Conservation (phyloP, 2,797 vertebrate genomes). For the Alosa sapidissima region DNA sequence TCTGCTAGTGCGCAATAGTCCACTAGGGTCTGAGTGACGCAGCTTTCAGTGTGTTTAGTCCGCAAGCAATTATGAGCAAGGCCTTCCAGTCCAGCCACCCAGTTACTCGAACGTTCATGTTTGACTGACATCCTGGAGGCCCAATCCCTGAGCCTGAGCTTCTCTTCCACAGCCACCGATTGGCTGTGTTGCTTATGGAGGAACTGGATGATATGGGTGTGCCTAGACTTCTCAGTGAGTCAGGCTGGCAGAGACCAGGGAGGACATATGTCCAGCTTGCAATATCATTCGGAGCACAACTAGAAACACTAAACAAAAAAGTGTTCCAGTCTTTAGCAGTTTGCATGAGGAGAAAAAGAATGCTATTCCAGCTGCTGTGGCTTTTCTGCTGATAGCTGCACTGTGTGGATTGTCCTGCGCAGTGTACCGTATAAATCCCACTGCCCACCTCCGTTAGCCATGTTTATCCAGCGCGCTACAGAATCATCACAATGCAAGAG, state of each 20-base stretch:
- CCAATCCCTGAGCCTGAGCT: not conserved
- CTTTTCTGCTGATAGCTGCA: not conserved
- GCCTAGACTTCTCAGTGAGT: not conserved
- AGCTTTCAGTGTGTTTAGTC: too few relatives aligned
- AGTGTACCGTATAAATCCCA: not conserved
- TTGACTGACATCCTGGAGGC: not conserved
- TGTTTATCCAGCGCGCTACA: constrained; percentile 9
- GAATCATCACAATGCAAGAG: constrained; percentile 10
- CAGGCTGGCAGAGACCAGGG: not conserved
- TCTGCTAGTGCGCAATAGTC: too few relatives aligned
- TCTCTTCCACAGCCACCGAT: not conserved
- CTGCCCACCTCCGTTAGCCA: constrained; percentile 5
- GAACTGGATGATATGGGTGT: not conserved
- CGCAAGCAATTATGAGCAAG: too few relatives aligned
- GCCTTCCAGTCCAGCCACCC: not conserved
- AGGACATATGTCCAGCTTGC: not conserved
- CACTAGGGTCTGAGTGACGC: too few relatives aligned
- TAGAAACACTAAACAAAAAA: not conserved
- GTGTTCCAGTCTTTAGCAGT: not conserved
- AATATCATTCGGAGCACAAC: not conserved
- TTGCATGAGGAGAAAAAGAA: not conserved
- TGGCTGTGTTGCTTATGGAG: not conserved
- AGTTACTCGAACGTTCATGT: not conserved
- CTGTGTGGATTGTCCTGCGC: not conserved
- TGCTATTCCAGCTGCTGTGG: not conserved